phyloP scores from a whole-genome alignment of 1,140 invertebrate species.

The Aphaenogaster ashmeadi region DNA sequence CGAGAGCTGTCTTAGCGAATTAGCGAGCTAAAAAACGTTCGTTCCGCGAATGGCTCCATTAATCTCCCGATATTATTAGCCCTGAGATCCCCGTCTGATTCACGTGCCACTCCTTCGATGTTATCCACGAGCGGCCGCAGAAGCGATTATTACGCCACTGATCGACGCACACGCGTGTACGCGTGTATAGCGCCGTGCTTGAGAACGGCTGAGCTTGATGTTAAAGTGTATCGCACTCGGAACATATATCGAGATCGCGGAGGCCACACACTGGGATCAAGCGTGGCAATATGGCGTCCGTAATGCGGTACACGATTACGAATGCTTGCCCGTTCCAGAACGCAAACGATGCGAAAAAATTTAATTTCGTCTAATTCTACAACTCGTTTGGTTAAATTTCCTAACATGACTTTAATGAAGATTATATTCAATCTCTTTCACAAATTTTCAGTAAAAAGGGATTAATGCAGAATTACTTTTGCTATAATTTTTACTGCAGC shows the following conservation, averaged over 20 bases:
- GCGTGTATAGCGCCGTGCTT: conserved; percentile 34
- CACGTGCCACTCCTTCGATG: conserved; percentile 59
- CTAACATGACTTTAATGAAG: background rate
- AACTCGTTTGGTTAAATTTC: background rate
- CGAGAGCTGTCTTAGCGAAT: conserved; percentile 36
- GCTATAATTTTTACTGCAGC: background rate
- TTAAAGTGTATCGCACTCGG: conserved; percentile 58
- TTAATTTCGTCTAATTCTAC: conserved; percentile 17
- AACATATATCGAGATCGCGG: conserved; percentile 50
- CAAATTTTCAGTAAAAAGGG: background rate
- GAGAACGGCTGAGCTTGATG: conserved; percentile 61
- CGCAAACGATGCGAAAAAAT: conserved; percentile 17
- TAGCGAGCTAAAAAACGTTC: conserved; percentile 43
- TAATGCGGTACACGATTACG: conserved; percentile 26
- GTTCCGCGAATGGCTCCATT: conserved; percentile 39
- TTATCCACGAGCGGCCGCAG: conserved; percentile 43
- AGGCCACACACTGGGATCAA: conserved; percentile 43
- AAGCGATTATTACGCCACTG: conserved; percentile 60
- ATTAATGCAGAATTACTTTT: background rate
- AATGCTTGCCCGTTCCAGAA: background rate
- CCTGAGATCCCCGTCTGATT: conserved; percentile 51
- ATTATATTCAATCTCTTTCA: background rate
- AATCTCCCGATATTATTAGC: conserved; percentile 61
- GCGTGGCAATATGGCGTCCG: conserved; percentile 28
- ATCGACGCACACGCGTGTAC: conserved; percentile 36